phyloP scores from a whole-genome alignment of 2,888 invertebrate genomes.

The Drosophila austrosaltans region DNA sequence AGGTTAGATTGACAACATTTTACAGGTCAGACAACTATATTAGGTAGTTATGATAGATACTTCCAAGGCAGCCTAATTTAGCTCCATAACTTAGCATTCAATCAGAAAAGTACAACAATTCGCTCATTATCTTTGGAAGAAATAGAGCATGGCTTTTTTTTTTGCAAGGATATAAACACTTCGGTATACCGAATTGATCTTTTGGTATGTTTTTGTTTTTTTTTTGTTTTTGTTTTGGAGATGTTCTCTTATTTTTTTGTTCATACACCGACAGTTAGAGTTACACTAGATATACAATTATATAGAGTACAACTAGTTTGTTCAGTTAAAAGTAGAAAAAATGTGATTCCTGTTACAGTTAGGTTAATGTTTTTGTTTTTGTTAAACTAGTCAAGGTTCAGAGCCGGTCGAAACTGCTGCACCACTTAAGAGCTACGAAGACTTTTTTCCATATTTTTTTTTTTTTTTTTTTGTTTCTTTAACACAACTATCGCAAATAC shows the following conservation, averaged over 20 bases:
- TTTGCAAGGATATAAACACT: constrained; percentile 1
- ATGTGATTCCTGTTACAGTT: constrained; percentile 45
- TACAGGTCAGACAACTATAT: too few relatives aligned
- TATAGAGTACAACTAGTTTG: constrained; percentile 68
- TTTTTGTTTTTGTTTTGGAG: constrained; percentile 23
- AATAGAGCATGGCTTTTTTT: too few relatives aligned
- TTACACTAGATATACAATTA: constrained; percentile 51
- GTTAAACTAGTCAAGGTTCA: constrained; percentile 50
- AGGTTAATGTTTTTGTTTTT: constrained; percentile 26
- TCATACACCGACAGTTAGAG: constrained; percentile 54
- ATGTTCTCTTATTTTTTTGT: not conserved
- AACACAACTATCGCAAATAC: constrained; percentile 65
- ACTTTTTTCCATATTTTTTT: constrained; percentile 41
- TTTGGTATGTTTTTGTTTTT: constrained; percentile 2
- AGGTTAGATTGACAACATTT: too few relatives aligned
- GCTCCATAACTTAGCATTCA: too few relatives aligned
- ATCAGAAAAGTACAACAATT: too few relatives aligned
- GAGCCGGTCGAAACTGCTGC: constrained; percentile 35
- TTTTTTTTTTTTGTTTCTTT: constrained; percentile 31
- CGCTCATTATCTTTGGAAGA: not conserved
- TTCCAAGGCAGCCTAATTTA: too few relatives aligned
- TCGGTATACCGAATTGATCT: not conserved
- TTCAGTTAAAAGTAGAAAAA: constrained; percentile 67
- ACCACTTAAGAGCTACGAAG: constrained; percentile 59
- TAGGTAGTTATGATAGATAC: too few relatives aligned